phyloP scores from a whole-genome alignment of 2,797 vertebrate species.

The Parotocinclus haroldoi region DNA sequence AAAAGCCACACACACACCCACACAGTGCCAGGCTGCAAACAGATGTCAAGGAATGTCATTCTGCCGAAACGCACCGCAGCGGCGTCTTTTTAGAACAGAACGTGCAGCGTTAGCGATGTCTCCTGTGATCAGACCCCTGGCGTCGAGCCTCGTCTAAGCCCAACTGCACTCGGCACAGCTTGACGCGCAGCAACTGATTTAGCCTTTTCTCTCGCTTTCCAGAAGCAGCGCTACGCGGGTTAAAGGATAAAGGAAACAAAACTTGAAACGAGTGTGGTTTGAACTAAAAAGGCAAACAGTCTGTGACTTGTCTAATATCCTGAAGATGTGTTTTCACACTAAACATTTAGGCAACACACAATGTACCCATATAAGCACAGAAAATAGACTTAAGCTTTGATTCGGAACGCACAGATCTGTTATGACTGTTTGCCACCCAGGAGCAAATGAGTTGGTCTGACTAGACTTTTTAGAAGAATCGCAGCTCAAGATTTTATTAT shows the following conservation, averaged over 20 bases:
- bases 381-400: slow-evolving; percentile 17
- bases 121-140: slow-evolving; percentile 46
- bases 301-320: slow-evolving; percentile 6
- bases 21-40: slow-evolving; percentile 14
- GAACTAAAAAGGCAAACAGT: not conserved
- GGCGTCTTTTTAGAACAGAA: slow-evolving; percentile 19
- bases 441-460: no score
- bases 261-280: slow-evolving; percentile 15
- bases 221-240: not conserved
- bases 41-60: slow-evolving; percentile 32
- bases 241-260: slow-evolving; percentile 4
- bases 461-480: no score
- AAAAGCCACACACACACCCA: slow-evolving; percentile 25
- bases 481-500: no score
- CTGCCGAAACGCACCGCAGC: slow-evolving; percentile 35
- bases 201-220: slow-evolving; percentile 31
- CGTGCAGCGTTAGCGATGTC: slow-evolving; percentile 17
- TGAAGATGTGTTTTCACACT: not conserved
- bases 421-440: no score
- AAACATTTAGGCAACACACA: not conserved
- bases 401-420: not conserved
- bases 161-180: slow-evolving; percentile 35
- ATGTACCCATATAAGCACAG: not conserved
- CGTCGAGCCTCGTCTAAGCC: slow-evolving; percentile 33
- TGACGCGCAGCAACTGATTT: slow-evolving; percentile 53